These are phyloP conservation scores for Piezodorus guildinii DNA, from an alignment of 1,140 invertebrate species.

Conservation along the genomic window DNA sequence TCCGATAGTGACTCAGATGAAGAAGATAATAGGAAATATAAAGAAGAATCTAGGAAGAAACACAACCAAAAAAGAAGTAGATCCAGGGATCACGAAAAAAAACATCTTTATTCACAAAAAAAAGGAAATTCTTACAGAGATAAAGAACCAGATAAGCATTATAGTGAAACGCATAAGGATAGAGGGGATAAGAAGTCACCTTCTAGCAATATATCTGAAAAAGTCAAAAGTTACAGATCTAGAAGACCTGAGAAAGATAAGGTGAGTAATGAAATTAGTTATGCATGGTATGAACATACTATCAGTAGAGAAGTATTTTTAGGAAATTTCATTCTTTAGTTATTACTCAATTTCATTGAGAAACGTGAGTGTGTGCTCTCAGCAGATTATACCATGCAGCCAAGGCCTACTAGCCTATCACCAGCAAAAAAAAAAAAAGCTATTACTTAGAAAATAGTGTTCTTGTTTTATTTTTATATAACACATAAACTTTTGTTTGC, in stretches of 20 bases:
- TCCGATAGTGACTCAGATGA: not conserved
- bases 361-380: too few relatives aligned
- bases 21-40: not conserved
- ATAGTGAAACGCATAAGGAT: not conserved
- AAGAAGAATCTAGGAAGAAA: not conserved
- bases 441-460: too few relatives aligned
- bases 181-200: not conserved
- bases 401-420: too few relatives aligned
- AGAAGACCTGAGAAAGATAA: not conserved
- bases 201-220: not conserved
- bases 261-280: not conserved
- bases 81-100: not conserved
- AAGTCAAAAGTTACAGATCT: not conserved
- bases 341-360: too few relatives aligned
- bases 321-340: too few relatives aligned
- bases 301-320: too few relatives aligned
- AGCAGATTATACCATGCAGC: too few relatives aligned
- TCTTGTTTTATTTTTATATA: too few relatives aligned
- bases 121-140: not conserved
- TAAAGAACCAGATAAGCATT: slow-evolving; percentile 3
- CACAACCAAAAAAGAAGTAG: too few relatives aligned
- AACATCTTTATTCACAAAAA: not conserved
- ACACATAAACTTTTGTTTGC: too few relatives aligned
- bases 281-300: too few relatives aligned
- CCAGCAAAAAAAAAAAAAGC: too few relatives aligned